Evolutionary conservation across 2,888 invertebrate genomes (phyloP), one percentile per base, ranked within the genome.

Genomic region (Blera fallax): DNA sequence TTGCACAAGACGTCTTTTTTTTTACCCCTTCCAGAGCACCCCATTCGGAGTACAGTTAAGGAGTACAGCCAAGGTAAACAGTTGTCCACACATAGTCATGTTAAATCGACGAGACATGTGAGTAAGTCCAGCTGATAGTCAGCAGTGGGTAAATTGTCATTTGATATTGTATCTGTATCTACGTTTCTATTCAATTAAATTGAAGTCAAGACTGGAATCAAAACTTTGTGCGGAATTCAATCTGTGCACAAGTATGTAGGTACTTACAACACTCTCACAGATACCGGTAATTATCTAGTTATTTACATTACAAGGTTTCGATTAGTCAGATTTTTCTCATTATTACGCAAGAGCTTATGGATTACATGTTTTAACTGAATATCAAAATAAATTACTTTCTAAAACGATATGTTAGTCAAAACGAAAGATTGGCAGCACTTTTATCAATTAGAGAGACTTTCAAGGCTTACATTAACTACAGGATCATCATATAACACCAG

Each of bases 11-110:
- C 1, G 40, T 14, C n/a, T 5, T 37, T 24, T 50, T 37, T 18
- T 18, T 29, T 1, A 3, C 7, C 16, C 24, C 67, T 16, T 24
- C n/a, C 21, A 40, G 16, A 27, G 14, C 18, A 27, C 40, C 27
- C 14, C 40, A 1, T 14, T 60, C 29, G 24, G 32, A 58, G 29
- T 40, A 8, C 11, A 32, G 14, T 16, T 50, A 58, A 67, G 40
- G 58, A 56, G 27, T 60, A 52, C 2, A 43, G 40, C 69, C 77
- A 77, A 77, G 77, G 77, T 60, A 52, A 77, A 60, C 77, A 52
- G n/a, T 52, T 58, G 10, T 60, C 40, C 40, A 50, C 6, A 50
- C 6, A 16, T 16, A 10, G 40, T 43, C 21, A 48, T 21, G 45
- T 24, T 24, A 10, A 37, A 16, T 24, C 7, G 2, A 24, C 11